These are phyloP conservation scores for Martes martes DNA, from an alignment of 2,113 vertebrate genomes.

Conservation along the genomic window DNA sequence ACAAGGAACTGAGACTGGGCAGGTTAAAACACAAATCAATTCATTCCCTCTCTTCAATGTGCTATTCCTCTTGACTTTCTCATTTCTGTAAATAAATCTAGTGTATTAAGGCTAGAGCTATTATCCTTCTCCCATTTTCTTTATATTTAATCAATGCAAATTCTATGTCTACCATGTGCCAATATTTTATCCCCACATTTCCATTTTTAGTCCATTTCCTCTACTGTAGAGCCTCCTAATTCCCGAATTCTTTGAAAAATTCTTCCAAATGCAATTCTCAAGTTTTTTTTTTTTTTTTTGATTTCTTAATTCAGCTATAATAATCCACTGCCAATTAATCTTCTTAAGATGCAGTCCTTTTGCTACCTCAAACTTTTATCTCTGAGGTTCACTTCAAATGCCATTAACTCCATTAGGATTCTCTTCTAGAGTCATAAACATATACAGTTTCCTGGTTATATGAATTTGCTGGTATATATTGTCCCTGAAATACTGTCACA, in stretches of 20 bases:
- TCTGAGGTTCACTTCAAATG: background rate
- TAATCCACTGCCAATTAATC: no score
- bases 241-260: background rate
- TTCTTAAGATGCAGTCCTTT: background rate
- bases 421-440: background rate
- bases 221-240: background rate
- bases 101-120: background rate
- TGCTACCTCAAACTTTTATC: background rate
- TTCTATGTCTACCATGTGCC: background rate
- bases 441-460: background rate
- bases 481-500: background rate
- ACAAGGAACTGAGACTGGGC: background rate
- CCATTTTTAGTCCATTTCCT: background rate
- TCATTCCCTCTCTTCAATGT: background rate
- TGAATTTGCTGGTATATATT: background rate
- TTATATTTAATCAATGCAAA: background rate
- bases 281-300: background rate
- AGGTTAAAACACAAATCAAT: background rate
- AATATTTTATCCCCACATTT: slow-evolving; percentile 5
- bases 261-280: background rate
- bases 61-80: background rate
- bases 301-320: background rate
- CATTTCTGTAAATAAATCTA: background rate
- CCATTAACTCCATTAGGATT: background rate
- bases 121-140: background rate